These are phyloP conservation scores for Pseudotriccus pelzelni DNA, from an alignment of 2,797 vertebrate genomes.

Conservation along the genomic window DNA sequence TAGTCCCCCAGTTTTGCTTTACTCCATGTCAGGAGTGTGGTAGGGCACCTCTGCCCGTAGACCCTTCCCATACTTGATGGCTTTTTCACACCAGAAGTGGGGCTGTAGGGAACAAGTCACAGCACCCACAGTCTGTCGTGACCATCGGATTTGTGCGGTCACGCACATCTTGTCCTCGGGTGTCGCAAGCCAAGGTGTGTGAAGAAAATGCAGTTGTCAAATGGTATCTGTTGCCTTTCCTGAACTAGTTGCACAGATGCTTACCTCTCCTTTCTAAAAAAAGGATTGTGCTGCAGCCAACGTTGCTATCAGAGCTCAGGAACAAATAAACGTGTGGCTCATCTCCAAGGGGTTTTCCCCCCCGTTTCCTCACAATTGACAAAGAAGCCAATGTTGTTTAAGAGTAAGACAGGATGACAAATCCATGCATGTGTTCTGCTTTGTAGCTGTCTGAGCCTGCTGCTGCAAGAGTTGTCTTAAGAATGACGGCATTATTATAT, in stretches of 20 bases:
- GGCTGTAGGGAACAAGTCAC: background rate
- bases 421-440: constrained; percentile 48
- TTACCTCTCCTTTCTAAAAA: constrained; percentile 32
- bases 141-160: rapidly evolving
- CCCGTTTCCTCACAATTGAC: constrained; percentile 52
- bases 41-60: background rate
- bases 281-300: constrained; percentile 46
- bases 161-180: constrained; percentile 17
- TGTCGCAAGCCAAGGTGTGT: background rate
- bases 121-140: background rate
- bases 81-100: background rate
- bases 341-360: constrained; percentile 56
- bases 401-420: constrained; percentile 53
- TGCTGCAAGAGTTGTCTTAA: constrained; percentile 43
- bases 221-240: background rate
- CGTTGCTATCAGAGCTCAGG: constrained; percentile 21
- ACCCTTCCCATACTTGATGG: background rate
- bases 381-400: constrained; percentile 59
- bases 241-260: constrained; percentile 22
- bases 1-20: background rate
- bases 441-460: constrained; percentile 66
- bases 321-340: constrained; percentile 64
- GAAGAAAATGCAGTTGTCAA: constrained; percentile 10
- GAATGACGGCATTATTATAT: constrained; percentile 50
- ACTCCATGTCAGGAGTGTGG: rapidly evolving